A percentile compares a stretch with the other conserved stretches of the same genome.
These are phyloP conservation scores for Atta texana DNA, from an alignment of 1,140 invertebrate genomes.

Conservation along the genomic window DNA sequence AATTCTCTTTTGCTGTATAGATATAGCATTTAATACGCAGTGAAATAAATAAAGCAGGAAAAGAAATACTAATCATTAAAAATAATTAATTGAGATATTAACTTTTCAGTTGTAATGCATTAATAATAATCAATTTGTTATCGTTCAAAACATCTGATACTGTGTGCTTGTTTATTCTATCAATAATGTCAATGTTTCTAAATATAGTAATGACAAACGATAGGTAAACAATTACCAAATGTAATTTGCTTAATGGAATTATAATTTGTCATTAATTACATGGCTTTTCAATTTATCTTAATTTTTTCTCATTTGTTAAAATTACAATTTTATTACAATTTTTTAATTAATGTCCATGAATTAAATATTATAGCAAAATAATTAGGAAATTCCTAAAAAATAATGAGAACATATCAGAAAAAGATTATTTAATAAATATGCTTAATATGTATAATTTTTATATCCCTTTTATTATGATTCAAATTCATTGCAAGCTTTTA, in stretches of 20 bases:
- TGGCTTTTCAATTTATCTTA: neutral
- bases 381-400: neutral
- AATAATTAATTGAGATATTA: neutral
- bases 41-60: neutral
- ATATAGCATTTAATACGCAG: neutral
- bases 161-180: neutral
- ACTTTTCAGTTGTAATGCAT: neutral
- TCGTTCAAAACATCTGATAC: neutral
- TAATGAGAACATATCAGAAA: neutral
- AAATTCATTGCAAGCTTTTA: neutral
- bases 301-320: neutral
- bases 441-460: neutral
- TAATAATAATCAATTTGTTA: constrained; percentile 12
- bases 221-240: constrained; percentile 15
- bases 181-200: constrained; percentile 7
- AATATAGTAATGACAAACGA: neutral
- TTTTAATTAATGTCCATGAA: neutral
- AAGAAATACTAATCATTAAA: neutral
- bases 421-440: constrained; percentile 25
- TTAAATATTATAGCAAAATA: neutral
- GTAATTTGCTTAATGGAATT: neutral
- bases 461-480: neutral
- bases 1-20: neutral
- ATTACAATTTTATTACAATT: neutral
- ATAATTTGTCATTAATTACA: neutral